Base-by-base conservation (phyloP, 1,140 invertebrate genomes). In the Scaptomyza graminum region DNA sequence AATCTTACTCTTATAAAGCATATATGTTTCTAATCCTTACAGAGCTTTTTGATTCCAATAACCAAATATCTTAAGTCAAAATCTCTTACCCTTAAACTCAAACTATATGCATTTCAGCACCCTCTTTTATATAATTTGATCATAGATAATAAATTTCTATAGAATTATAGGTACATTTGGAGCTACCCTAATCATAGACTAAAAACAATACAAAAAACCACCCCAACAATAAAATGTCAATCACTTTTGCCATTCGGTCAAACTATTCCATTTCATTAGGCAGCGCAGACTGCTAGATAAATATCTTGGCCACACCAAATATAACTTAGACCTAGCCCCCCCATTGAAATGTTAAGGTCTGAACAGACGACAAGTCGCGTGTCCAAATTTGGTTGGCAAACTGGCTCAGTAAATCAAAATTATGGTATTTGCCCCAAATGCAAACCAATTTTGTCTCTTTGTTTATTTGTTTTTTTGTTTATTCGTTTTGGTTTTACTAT, bases 341-440 rank as follows among this genome's bases (percentile, higher is more conserved):
- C 43, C 47, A 7, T 31, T 6, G 28, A 12, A 37, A 43, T 46
- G 46, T 43, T 44, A 52, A 28, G 46, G 25, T 60, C 43, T 43
- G 61, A 41, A 41, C 3, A n/a, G 37, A 41, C 37, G 37, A 46
- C 37, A 65, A 57, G 51, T 69, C 67, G 67, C 61, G 61, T 64
- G 67, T 11, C 52, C 46, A 49, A 34, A 54, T 54, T 63, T 50
- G 52, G 49, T 8, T 2, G 16, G 22, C 13, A 31, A 55, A 64
- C n/a, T 39, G 39, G 31, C 55, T 11, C 43, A 60, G 55, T 60
- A 54, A 67, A 56, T 67, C 63, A 60, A 66, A 56, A 46, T 54
- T 54, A 54, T 34, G 8, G 6, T 39, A 16, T 49, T 44, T 68
- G 70, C 43, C 65, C 65, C 70, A 74, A 73, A 61, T 68, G 64